These are phyloP conservation scores for Kryptopterus vitreolus DNA, from an alignment of 2,797 vertebrate species.

Conservation along the genomic window DNA sequence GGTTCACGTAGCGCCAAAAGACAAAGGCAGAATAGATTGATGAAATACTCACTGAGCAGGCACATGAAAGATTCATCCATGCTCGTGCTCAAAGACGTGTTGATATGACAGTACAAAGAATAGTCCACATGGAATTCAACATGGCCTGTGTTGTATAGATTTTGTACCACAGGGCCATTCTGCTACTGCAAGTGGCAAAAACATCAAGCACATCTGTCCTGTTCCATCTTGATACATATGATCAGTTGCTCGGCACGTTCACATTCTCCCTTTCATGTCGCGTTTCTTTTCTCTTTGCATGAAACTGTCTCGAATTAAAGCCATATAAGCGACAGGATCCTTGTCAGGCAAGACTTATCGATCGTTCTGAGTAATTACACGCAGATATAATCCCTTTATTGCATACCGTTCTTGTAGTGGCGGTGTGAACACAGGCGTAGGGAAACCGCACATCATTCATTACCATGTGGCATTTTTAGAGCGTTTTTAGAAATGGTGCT, in stretches of 20 bases:
- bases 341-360: conserved; percentile 17
- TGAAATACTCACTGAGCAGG: conserved; percentile 2
- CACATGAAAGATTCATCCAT: conserved; percentile 2
- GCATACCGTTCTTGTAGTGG: conserved; percentile 11
- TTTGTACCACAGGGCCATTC: background rate
- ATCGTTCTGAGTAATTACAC: conserved; percentile 37
- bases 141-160: conserved; percentile 14
- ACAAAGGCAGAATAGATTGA: background rate
- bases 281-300: background rate
- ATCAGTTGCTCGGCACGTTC: background rate
- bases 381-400: conserved; percentile 4
- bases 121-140: conserved; percentile 33
- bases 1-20: background rate
- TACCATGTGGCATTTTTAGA: background rate
- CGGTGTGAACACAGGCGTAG: background rate
- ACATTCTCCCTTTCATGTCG: background rate
- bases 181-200: conserved; percentile 9
- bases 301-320: background rate
- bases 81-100: conserved; percentile 32
- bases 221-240: background rate
- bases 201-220: conserved; percentile 11
- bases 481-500: background rate
- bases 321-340: background rate
- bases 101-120: conserved; percentile 30
- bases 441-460: background rate